phyloP scores from a whole-genome alignment of 2,113 vertebrate genomes.

The Carassius gibelio region DNA sequence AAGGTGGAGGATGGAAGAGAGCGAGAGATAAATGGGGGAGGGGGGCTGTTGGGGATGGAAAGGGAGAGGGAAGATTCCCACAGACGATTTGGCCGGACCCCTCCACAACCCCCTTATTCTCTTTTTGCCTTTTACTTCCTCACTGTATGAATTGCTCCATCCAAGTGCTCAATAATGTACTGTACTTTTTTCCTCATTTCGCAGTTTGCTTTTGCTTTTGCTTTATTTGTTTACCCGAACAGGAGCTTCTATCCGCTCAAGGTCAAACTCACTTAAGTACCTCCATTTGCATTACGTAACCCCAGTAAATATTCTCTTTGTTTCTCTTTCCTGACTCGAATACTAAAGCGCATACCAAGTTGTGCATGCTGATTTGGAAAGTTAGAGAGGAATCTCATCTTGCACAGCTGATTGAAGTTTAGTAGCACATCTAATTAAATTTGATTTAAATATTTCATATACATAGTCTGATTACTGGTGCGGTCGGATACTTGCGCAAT shows the following conservation, averaged over 20 bases:
- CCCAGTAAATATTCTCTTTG: slow-evolving; percentile 57
- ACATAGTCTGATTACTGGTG: slow-evolving; percentile 38
- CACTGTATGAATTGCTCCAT: slow-evolving; percentile 13
- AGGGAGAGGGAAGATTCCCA: slow-evolving; percentile 61
- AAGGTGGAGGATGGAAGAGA: slow-evolving; percentile 25
- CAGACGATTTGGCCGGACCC: slow-evolving; percentile 60
- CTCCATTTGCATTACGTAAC: slow-evolving; percentile 49
- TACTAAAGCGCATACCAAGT: slow-evolving; percentile 39
- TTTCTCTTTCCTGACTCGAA: slow-evolving; percentile 52
- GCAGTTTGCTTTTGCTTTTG: not conserved
- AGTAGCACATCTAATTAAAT: slow-evolving; percentile 24
- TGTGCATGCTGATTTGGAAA: slow-evolving; percentile 41
- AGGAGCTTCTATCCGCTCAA: slow-evolving; percentile 42
- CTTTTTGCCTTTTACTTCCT: slow-evolving; percentile 8
- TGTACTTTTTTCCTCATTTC: slow-evolving; percentile 23
- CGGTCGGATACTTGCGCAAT: not conserved
- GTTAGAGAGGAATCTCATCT: slow-evolving; percentile 25
- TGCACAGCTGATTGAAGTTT: slow-evolving; percentile 42
- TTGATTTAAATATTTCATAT: slow-evolving; percentile 32
- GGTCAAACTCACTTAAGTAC: slow-evolving; percentile 51
- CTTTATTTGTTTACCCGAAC: slow-evolving; percentile 39
- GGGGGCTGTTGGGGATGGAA: not conserved
- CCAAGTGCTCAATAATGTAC: not conserved
- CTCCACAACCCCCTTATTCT: not conserved
- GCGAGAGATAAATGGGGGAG: slow-evolving; percentile 48